These are phyloP conservation scores for Steatocranus sp. DNA, from an alignment of 2,797 vertebrate genomes.

Conservation along the genomic window DNA sequence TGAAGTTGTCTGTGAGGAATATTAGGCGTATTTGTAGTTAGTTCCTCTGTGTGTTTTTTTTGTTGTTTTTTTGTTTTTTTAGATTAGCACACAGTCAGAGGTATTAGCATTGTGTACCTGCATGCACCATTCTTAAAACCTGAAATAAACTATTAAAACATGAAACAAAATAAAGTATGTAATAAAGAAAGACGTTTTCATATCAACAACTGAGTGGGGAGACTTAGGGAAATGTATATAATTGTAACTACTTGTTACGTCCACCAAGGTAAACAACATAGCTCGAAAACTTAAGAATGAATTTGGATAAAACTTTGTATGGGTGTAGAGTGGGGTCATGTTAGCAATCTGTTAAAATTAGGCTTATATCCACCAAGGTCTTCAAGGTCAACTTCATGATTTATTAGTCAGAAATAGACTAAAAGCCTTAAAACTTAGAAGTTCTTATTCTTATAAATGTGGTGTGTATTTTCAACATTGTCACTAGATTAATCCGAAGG, in stretches of 20 bases:
- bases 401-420: neutral
- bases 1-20: neutral
- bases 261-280: neutral
- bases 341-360: neutral
- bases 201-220: neutral
- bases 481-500: neutral
- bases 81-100: neutral
- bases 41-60: neutral
- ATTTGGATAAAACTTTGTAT: neutral
- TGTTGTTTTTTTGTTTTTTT: too few relatives aligned
- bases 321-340: neutral
- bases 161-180: neutral
- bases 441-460: neutral
- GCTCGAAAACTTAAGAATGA: rapidly evolving
- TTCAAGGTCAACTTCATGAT: neutral
- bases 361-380: neutral
- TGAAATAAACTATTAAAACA: neutral
- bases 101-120: neutral
- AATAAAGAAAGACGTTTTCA: neutral
- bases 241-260: neutral
- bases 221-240: neutral
- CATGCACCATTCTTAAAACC: neutral
- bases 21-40: neutral
- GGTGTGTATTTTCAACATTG: neutral
- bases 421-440: neutral